phyloP scores from a whole-genome alignment of 2,797 vertebrate genomes.

The Falco peregrinus region DNA sequence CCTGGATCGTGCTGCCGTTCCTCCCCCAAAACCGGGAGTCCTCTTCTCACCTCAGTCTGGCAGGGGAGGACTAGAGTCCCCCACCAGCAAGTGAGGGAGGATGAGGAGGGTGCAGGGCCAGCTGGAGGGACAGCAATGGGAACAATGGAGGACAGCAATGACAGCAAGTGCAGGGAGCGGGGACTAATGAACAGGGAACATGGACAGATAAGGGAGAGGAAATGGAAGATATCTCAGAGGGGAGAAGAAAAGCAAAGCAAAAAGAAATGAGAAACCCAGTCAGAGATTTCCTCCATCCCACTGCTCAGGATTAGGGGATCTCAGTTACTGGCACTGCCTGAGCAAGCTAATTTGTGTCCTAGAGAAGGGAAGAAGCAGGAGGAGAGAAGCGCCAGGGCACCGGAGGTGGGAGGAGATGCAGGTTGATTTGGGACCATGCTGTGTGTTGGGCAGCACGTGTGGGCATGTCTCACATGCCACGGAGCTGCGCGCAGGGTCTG shows the following conservation, averaged over 20 bases:
- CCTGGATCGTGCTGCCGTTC: not conserved
- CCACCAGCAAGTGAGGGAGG: not conserved
- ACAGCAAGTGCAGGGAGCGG: not conserved
- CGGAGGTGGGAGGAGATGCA: not conserved
- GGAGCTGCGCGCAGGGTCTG: not conserved
- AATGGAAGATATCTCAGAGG: not conserved
- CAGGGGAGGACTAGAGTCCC: not conserved
- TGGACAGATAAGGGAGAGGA: not conserved
- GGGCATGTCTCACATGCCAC: not conserved
- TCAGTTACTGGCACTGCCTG: slow-evolving; percentile 27
- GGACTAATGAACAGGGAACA: not conserved
- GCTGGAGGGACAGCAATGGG: rapidly evolving
- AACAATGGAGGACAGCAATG: not conserved
- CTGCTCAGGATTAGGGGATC: not conserved
- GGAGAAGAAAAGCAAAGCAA: not conserved
- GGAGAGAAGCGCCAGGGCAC: not conserved
- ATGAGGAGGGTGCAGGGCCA: not conserved
- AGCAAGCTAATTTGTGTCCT: slow-evolving; percentile 26
- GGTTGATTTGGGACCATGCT: not conserved
- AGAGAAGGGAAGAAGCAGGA: not conserved
- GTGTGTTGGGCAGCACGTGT: not conserved
- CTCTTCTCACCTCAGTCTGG: not conserved
- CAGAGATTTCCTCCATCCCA: not conserved
- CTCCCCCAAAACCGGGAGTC: not conserved
- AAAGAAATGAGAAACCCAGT: not conserved